Evolutionary conservation across 2,113 vertebrate species (phyloP).

Genomic region (Myrmophylax atrothorax): DNA sequence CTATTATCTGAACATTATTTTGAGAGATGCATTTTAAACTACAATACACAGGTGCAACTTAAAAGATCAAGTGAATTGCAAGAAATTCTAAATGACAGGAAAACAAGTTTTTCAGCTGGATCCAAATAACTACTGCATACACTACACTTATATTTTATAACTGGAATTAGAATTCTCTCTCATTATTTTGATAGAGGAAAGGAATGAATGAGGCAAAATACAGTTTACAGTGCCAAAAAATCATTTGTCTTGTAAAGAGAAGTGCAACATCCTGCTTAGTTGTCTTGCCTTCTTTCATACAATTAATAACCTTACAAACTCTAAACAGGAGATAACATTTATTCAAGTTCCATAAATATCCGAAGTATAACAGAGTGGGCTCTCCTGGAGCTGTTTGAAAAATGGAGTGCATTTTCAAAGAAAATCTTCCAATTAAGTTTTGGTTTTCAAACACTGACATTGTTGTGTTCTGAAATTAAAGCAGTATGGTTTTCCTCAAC

Average conservation of each 20-base stretch:
- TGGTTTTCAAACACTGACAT: background rate
- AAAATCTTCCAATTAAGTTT: background rate
- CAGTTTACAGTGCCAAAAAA: background rate
- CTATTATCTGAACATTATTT: conserved; percentile 49
- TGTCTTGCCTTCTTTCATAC: background rate
- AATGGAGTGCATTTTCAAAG: background rate
- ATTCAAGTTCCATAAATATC: background rate
- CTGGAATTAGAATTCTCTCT: conserved; percentile 24
- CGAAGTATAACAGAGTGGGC: background rate
- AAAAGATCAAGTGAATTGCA: conserved; percentile 38
- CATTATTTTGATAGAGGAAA: conserved; percentile 12
- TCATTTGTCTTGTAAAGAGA: background rate
- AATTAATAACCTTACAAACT: background rate
- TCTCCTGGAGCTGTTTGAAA: background rate
- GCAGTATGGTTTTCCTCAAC: background rate
- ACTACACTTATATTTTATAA: conserved; percentile 21
- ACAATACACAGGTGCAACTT: conserved; percentile 14
- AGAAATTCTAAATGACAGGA: background rate
- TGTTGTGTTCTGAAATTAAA: background rate
- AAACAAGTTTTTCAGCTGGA: conserved; percentile 33
- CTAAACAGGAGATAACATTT: background rate
- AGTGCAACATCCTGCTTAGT: background rate
- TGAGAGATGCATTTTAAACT: conserved; percentile 33
- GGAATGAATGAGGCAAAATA: background rate
- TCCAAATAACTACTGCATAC: conserved; percentile 11